Percentiles rank a stretch among this genome's conserved stretches.
Conservation (phyloP, 1,140 invertebrate genomes). For the Oppia nitens region DNA sequence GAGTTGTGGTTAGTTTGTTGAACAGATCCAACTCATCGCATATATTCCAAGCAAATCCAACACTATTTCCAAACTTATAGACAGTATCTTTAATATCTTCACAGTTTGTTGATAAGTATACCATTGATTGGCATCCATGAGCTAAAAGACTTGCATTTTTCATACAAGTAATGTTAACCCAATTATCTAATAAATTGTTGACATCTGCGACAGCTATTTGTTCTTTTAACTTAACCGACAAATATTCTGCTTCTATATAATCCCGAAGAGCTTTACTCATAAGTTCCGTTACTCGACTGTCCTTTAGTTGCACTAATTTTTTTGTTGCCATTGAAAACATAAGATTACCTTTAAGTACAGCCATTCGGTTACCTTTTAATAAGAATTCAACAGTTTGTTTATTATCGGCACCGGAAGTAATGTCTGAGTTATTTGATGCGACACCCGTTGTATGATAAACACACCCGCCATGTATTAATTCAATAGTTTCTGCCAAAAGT, state of each 20-base stretch:
- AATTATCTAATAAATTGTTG: background rate
- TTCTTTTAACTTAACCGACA: background rate
- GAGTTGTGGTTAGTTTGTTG: too few species aligned
- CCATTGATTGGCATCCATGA: background rate
- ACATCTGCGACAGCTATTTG: background rate
- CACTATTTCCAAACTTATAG: background rate
- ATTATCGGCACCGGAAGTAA: too few species aligned
- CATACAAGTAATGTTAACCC: background rate
- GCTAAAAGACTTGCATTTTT: background rate
- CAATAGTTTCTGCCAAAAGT: background rate
- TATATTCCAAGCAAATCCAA: background rate
- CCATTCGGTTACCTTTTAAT: background rate
- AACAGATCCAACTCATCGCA: background rate
- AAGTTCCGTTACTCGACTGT: background rate
- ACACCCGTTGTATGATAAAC: background rate
- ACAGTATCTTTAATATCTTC: background rate
- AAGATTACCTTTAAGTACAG: background rate
- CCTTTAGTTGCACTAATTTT: background rate
- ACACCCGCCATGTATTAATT: background rate
- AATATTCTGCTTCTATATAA: background rate
- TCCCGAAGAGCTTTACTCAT: background rate
- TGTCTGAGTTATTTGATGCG: background rate
- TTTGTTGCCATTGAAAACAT: background rate
- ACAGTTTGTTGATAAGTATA: background rate
- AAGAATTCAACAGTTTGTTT: too few species aligned